Evolutionary conservation across 2,113 vertebrate genomes (phyloP).

Genomic region (Marmota monax): DNA sequence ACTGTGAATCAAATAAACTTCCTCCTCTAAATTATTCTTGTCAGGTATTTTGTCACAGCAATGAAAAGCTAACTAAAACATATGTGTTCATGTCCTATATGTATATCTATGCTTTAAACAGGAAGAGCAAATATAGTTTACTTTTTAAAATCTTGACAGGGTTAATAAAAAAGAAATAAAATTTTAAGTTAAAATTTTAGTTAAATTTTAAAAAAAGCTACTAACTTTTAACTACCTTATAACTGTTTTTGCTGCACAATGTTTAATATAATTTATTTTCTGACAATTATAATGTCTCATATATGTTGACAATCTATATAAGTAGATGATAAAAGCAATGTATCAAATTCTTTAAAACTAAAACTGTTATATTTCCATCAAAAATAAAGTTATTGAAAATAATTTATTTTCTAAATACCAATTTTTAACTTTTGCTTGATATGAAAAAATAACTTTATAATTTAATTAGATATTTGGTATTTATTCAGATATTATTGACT

Average conservation of each 20-base stretch:
- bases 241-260: constrained; percentile 3
- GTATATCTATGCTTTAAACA: not conserved
- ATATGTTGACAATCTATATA: not conserved
- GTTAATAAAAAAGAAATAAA: not conserved
- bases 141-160: not conserved
- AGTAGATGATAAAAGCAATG: not conserved
- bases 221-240: constrained; percentile 35
- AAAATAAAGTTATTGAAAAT: not conserved
- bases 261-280: constrained; percentile 4
- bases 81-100: not conserved
- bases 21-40: too few relatives aligned
- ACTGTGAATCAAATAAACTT: too few relatives aligned
- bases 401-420: not conserved
- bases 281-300: not conserved
- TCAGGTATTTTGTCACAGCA: too few relatives aligned
- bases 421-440: constrained; percentile 32
- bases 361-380: not conserved
- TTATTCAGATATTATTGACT: not conserved
- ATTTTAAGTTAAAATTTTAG: constrained; percentile 46
- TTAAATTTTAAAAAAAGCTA: constrained; percentile 5
- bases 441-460: constrained; percentile 50
- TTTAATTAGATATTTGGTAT: not conserved
- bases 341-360: constrained; percentile 6
- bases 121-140: not conserved
- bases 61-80: too few relatives aligned